Percentiles rank a stretch among this genome's conserved stretches.
These are phyloP conservation scores for Cynocephalus volans DNA, from an alignment of 2,113 vertebrate genomes.

Conservation along the genomic window DNA sequence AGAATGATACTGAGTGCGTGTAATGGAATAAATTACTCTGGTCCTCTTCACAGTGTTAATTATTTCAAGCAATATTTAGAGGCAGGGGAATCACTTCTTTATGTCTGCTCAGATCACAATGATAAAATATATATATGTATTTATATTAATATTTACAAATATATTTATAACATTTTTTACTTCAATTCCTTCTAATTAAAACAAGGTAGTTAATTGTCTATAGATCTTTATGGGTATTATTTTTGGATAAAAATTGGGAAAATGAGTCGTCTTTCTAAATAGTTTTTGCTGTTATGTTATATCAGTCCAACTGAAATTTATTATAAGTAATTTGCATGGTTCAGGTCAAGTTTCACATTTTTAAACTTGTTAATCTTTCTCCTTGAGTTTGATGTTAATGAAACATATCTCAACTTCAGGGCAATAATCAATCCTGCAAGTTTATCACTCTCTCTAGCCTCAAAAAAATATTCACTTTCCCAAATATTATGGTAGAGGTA, in stretches of 20 bases:
- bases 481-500: background rate
- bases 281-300: background rate
- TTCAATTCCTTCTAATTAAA: background rate
- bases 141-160: background rate
- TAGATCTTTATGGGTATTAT: background rate
- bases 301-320: background rate
- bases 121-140: background rate
- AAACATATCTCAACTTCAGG: background rate
- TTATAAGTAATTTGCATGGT: constrained; percentile 2
- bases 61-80: constrained; percentile 11
- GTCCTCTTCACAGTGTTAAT: background rate
- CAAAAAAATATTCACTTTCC: constrained; percentile 3
- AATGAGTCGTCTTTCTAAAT: background rate
- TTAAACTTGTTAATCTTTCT: background rate
- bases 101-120: constrained; percentile 1
- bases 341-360: constrained; percentile 55
- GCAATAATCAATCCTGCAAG: background rate
- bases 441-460: background rate
- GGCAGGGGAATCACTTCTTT: background rate
- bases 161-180: background rate
- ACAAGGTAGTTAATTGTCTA: background rate
- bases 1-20: constrained; percentile 30
- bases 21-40: constrained; percentile 13
- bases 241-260: background rate
- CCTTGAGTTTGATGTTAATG: background rate